phyloP scores from a whole-genome alignment of 2,888 invertebrate genomes.

The Drosophila subquinaria region DNA sequence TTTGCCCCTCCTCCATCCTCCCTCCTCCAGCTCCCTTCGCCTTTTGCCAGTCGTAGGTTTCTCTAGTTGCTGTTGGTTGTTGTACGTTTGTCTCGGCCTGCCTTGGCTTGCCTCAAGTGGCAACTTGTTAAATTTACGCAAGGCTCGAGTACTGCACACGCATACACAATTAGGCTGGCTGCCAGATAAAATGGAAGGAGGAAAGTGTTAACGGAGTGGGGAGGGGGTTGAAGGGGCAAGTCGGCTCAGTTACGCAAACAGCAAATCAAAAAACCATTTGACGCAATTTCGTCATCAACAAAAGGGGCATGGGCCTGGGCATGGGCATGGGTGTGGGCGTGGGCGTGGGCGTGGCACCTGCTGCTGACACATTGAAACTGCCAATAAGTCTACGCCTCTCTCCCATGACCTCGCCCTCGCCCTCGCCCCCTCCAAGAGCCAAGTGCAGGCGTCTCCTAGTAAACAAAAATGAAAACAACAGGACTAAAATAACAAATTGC shows the following conservation, averaged over 20 bases:
- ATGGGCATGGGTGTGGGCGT: slow-evolving; percentile 39
- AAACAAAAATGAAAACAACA: slow-evolving; percentile 24
- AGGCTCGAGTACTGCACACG: slow-evolving; percentile 71
- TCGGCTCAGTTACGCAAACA: slow-evolving; percentile 73
- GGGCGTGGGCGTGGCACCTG: slow-evolving; percentile 60
- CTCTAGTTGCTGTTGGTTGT: slow-evolving; percentile 29
- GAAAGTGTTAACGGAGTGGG: not conserved
- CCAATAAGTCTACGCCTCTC: slow-evolving; percentile 62
- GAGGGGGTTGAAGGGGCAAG: not conserved
- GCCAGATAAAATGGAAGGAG: slow-evolving; percentile 2
- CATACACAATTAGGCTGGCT: slow-evolving; percentile 73
- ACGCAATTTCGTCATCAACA: slow-evolving; percentile 79
- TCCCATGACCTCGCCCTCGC: not conserved
- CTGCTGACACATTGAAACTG: slow-evolving; percentile 78
- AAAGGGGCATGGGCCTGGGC: slow-evolving; percentile 29
- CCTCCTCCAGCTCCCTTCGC: slow-evolving; percentile 2
- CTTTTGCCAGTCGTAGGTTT: slow-evolving; percentile 51
- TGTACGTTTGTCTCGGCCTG: slow-evolving; percentile 37
- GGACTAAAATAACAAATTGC: slow-evolving; percentile 61
- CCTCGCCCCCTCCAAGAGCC: not conserved
- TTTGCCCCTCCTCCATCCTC: not conserved
- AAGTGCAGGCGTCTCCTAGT: slow-evolving; percentile 43
- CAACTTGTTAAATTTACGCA: slow-evolving; percentile 80
- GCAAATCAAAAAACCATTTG: slow-evolving; percentile 82
- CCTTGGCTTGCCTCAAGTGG: slow-evolving; percentile 64